These are phyloP conservation scores for Cebidichthys violaceus DNA, from an alignment of 2,113 vertebrate species.

Conservation along the genomic window DNA sequence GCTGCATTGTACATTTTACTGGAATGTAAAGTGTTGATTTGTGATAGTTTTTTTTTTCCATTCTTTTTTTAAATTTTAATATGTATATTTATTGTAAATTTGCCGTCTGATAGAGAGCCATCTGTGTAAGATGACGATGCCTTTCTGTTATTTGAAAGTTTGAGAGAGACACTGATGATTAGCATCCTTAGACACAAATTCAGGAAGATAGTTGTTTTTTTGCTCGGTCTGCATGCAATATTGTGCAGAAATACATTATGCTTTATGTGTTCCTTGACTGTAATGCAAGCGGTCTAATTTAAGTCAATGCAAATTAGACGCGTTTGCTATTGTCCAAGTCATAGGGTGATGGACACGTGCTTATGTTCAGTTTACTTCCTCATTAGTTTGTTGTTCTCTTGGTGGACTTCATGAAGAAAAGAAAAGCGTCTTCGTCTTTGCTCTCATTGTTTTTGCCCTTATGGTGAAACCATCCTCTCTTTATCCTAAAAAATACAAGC, in stretches of 20 bases:
- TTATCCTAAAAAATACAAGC: conserved; percentile 71
- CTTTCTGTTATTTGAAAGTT: conserved; percentile 43
- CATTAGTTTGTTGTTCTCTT: conserved; percentile 7
- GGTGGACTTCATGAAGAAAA: conserved; percentile 26
- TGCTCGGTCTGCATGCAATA: conserved; percentile 39
- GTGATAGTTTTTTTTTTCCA: conserved; percentile 63
- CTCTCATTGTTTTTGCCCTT: conserved; percentile 61
- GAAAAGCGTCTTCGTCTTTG: conserved; percentile 68
- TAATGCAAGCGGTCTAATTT: conserved; percentile 31
- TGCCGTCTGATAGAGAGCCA: conserved; percentile 62
- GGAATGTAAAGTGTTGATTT: conserved; percentile 85
- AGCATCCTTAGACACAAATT: conserved; percentile 26
- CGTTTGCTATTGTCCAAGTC: conserved; percentile 7
- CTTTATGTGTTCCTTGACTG: conserved; percentile 18
- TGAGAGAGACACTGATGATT: conserved; percentile 23
- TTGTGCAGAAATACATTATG: conserved; percentile 8
- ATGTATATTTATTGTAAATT: conserved; percentile 85
- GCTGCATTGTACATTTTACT: conserved; percentile 85
- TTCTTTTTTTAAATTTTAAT: conserved; percentile 73
- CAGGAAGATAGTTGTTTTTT: conserved; percentile 42
- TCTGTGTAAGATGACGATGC: conserved; percentile 60
- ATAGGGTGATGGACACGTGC: conserved; percentile 1
- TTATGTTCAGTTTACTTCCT: conserved; percentile 42
- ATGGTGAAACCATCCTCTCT: conserved; percentile 71
- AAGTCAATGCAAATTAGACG: background rate